Evolutionary conservation across 2,888 invertebrate species (phyloP), one percentile per base, ranked within the genome.

Genomic region (Rhagonycha lutea): DNA sequence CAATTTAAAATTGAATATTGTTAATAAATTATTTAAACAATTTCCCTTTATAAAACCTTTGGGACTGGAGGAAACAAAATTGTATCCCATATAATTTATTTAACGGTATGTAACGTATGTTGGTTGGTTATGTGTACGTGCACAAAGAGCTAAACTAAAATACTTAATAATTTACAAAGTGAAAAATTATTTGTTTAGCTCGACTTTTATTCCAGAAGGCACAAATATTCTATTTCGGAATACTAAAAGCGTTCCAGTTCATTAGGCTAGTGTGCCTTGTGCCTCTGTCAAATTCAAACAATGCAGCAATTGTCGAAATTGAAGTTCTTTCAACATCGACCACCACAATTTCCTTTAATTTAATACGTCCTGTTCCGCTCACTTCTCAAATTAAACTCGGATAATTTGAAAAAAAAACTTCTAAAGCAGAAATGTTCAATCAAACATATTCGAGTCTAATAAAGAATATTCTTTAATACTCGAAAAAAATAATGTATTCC

Each of bases 221-320:
- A 73, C 69, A 63, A 73, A 73, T 73, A 73, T 73, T 73, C 73
- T 69, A 73, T 63, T 69, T 69, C 69, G 32, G 69, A 73, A 68
- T 72, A 68, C 47, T 47, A 65, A 29, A 62, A 47, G n/a, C 68
- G 47, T 69, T 69, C 69, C 69, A 63, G 69, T 73, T 73, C 73
- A 73, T 73, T 73, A 69, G 73, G 69, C 69, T 47, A 69, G 68
- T 69, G 69, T 69, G 72, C 68, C 68, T 72, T 69, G 69, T 69
- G 72, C 68, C 68, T 72, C 72, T 68, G 67, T 61, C 68, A 61
- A 73, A 68, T 61, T 68, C 73, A 61, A 73, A 69, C 73, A 69
- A 73, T 73, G 68, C 72, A 28, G 72, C 72, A 72, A 68, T 72
- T 68, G 61, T 68, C 18, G 61, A 28, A 29, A 47, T 61, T 23